A percentile compares a stretch with the other conserved stretches of the same genome.
phyloP scores from a whole-genome alignment of 2,113 vertebrate genomes.

The Ariopsis seemanni region DNA sequence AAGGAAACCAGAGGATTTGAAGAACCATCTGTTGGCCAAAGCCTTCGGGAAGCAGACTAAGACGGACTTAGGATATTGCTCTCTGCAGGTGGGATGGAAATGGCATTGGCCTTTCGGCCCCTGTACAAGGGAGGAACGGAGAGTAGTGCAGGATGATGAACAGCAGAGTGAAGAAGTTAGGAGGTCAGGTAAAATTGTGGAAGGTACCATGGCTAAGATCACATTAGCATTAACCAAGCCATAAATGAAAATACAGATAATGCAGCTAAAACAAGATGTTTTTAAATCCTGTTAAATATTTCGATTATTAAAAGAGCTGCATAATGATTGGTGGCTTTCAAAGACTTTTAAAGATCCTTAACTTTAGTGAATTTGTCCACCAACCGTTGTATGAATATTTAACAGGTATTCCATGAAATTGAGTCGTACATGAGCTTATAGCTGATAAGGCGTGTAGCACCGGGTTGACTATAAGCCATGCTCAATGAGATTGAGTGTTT shows the following conservation, averaged over 20 bases:
- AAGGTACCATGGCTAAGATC: not conserved
- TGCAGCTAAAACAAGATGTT: not conserved
- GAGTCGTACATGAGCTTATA: too few species aligned
- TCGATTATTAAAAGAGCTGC: not conserved
- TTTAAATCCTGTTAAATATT: not conserved
- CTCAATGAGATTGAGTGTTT: too few species aligned
- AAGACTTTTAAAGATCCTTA: not conserved
- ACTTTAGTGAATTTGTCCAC: not conserved
- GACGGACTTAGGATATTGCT: constrained; percentile 77
- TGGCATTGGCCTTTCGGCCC: constrained; percentile 53
- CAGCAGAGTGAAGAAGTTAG: not conserved
- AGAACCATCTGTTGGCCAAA: constrained; percentile 78
- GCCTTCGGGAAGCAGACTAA: constrained; percentile 69
- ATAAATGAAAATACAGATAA: not conserved
- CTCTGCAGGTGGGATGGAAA: constrained; percentile 77
- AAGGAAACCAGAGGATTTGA: constrained; percentile 73
- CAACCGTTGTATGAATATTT: not conserved
- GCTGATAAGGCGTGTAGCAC: too few species aligned
- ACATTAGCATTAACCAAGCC: not conserved
- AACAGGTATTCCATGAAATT: too few species aligned
- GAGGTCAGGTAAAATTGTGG: not conserved
- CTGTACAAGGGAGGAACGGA: constrained; percentile 24
- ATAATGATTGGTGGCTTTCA: not conserved
- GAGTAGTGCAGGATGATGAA: constrained; percentile 2
- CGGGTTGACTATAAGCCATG: too few species aligned